phyloP scores from a whole-genome alignment of 1,140 invertebrate species.

The Trichoplusia ni region DNA sequence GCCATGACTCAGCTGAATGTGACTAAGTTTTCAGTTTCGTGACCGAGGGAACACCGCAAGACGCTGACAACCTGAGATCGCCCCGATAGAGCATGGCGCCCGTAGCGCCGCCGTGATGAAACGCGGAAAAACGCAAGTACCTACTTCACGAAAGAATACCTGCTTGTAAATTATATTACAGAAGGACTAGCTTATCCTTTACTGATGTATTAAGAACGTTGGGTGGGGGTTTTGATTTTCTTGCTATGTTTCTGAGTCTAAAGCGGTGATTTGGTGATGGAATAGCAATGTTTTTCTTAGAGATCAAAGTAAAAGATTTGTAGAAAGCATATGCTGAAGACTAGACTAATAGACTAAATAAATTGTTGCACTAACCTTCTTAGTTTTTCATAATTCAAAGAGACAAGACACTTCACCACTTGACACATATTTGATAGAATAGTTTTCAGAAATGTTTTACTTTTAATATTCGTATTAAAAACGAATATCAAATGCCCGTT shows the following conservation, averaged over 20 bases:
- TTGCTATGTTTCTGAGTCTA: no score
- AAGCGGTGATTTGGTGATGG: no score
- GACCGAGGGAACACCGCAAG: slow-evolving; percentile 1
- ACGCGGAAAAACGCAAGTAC: slow-evolving; percentile 4
- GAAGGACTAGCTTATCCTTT: no score
- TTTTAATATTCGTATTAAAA: neutral
- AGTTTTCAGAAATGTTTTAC: slow-evolving; percentile 9
- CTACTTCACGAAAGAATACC: slow-evolving; percentile 10
- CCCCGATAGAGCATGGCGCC: slow-evolving; percentile 30
- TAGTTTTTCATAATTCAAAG: no score
- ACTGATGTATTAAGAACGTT: no score
- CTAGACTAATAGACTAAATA: no score
- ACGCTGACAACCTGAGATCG: slow-evolving; percentile 25
- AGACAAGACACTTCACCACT: slow-evolving; percentile 23
- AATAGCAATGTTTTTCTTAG: no score
- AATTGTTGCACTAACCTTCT: no score
- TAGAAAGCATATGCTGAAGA: no score
- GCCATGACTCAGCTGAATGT: neutral
- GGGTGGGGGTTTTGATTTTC: no score
- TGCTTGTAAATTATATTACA: no score
- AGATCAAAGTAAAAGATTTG: no score
- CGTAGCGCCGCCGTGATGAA: neutral
- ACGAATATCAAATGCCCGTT: slow-evolving; percentile 29
- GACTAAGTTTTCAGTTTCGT: neutral
- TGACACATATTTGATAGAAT: slow-evolving; percentile 10